A percentile compares a stretch with the other conserved stretches of the same genome.
phyloP scores from a whole-genome alignment of 2,888 invertebrate species.

The Cacoxenus indagator region DNA sequence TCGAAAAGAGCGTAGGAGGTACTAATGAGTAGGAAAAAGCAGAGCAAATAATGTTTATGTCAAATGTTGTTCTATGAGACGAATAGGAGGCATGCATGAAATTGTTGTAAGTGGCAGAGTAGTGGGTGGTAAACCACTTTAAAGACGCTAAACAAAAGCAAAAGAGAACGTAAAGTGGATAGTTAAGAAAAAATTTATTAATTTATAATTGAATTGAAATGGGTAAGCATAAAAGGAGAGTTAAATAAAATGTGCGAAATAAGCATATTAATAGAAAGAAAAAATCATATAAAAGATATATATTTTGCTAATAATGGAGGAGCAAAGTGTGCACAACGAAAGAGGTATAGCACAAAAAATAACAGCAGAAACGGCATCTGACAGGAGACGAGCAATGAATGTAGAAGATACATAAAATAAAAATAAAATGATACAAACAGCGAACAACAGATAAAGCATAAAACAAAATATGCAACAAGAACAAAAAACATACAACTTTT shows the following conservation, averaged over 20 bases:
- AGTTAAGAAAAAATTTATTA: slow-evolving; percentile 16
- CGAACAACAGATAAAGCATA: slow-evolving; percentile 15
- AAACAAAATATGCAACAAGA: not conserved
- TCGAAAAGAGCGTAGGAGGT: no score
- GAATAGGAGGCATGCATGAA: slow-evolving; percentile 18
- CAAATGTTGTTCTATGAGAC: no score
- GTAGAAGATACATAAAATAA: slow-evolving; percentile 28
- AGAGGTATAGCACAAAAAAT: slow-evolving; percentile 5
- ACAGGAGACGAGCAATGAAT: slow-evolving; percentile 38
- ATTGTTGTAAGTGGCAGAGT: slow-evolving; percentile 13
- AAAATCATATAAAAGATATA: slow-evolving; percentile 19
- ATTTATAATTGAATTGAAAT: slow-evolving; percentile 1
- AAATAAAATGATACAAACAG: slow-evolving; percentile 15
- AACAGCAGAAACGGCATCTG: slow-evolving; percentile 24
- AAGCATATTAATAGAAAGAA: not conserved
- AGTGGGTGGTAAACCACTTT: not conserved
- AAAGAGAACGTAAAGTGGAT: not conserved
- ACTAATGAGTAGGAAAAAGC: no score
- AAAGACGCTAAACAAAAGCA: slow-evolving; percentile 12
- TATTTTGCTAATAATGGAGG: slow-evolving; percentile 39
- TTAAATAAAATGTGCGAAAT: slow-evolving; percentile 17
- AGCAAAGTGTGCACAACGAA: slow-evolving; percentile 26
- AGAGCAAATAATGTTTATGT: no score
- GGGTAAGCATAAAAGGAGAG: slow-evolving; percentile 26
- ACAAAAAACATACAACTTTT: not conserved